Conservation (phyloP, 2,113 vertebrate genomes). For the Heteronetta atricapilla region DNA sequence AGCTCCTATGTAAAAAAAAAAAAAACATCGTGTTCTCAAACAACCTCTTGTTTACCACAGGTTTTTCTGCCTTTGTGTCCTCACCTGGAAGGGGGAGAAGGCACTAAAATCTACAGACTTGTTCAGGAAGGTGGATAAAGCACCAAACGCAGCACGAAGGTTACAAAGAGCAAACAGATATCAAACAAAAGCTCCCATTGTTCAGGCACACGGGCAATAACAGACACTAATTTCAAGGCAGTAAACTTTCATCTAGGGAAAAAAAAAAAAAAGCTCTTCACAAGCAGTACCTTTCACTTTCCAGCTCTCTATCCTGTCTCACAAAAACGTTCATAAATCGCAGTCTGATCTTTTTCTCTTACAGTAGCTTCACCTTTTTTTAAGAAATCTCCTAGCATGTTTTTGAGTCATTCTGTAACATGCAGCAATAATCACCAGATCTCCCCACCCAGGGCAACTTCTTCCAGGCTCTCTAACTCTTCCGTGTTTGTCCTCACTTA, state of each 20-base stretch:
- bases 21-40: background rate
- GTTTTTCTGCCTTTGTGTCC: background rate
- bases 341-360: background rate
- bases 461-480: background rate
- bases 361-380: background rate
- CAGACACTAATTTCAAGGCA: background rate
- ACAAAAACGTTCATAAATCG: background rate
- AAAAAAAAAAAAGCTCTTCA: constrained; percentile 42
- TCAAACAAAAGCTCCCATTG: constrained; percentile 9
- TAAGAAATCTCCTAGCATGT: background rate
- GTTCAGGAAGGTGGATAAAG: background rate
- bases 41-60: background rate
- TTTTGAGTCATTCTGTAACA: background rate
- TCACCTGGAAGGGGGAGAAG: background rate
- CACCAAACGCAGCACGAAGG: rapidly evolving
- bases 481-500: background rate
- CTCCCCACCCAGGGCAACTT: background rate
- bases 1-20: background rate
- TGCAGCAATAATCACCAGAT: background rate
- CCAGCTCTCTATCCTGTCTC: background rate
- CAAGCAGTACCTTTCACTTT: background rate
- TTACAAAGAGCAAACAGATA: constrained; percentile 6
- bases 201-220: constrained; percentile 3
- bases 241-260: background rate
- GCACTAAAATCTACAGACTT: background rate